Percentiles rank a stretch among this genome's conserved stretches.
These are phyloP conservation scores for Saiga tatarica DNA, from an alignment of 2,113 vertebrate genomes.

Conservation along the genomic window DNA sequence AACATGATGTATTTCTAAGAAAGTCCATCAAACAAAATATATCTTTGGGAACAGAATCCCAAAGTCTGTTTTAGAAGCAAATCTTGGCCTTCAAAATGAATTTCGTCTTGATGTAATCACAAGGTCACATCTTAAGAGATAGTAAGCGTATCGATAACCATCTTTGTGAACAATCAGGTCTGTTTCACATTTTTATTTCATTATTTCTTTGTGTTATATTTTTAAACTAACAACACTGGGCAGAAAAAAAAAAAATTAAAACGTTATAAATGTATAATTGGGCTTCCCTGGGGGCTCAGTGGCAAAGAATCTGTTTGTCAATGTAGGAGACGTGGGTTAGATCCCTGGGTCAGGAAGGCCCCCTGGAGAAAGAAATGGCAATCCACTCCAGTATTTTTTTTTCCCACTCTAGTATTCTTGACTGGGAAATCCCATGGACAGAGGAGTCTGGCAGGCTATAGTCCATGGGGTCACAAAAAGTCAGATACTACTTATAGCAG, in stretches of 20 bases:
- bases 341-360: neutral
- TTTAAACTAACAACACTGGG: neutral
- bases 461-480: neutral
- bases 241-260: neutral
- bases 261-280: neutral
- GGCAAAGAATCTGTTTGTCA: neutral
- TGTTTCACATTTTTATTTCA: neutral
- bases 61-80: neutral
- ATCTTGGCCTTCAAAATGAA: neutral
- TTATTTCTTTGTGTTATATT: neutral
- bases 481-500: neutral
- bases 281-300: neutral
- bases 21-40: slow-evolving; percentile 40
- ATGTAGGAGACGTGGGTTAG: neutral
- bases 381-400: neutral
- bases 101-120: neutral
- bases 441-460: neutral
- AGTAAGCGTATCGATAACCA: neutral
- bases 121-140: neutral
- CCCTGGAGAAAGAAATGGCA: neutral
- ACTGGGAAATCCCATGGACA: neutral
- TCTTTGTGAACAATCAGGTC: neutral
- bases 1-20: neutral
- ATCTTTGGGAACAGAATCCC: neutral
- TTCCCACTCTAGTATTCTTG: neutral